These are phyloP conservation scores for Chamaetylas fuelleborni DNA, from an alignment of 2,113 vertebrate genomes.

Conservation along the genomic window DNA sequence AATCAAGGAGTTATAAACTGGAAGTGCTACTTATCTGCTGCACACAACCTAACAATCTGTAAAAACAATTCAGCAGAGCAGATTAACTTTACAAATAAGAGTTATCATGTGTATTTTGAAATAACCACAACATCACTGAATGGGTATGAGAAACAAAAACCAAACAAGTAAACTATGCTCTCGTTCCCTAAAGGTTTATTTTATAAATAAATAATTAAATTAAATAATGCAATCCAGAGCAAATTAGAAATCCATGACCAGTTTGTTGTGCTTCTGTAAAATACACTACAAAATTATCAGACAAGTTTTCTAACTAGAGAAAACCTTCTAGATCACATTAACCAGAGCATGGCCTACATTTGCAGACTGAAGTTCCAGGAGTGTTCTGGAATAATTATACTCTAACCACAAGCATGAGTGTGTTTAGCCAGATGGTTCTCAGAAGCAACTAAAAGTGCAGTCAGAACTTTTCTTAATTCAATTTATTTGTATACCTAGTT, in stretches of 20 bases:
- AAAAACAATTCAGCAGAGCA: not conserved
- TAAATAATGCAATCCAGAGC: not conserved
- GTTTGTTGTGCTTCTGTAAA: not conserved
- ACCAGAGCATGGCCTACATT: not conserved
- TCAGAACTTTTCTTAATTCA: conserved; percentile 32
- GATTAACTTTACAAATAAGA: not conserved
- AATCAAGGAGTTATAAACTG: conserved; percentile 2
- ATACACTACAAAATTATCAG: not conserved
- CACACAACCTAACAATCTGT: not conserved
- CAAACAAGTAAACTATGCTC: not conserved
- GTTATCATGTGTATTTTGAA: not conserved
- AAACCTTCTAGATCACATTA: conserved; percentile 36
- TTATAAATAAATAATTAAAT: not conserved
- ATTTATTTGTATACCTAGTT: conserved; percentile 48
- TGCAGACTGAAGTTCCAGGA: conserved; percentile 31
- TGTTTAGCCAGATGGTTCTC: conserved; percentile 52
- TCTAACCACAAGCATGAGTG: conserved; percentile 22
- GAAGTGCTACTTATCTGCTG: not conserved
- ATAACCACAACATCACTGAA: not conserved
- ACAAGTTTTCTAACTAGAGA: conserved; percentile 8
- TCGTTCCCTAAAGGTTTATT: not conserved
- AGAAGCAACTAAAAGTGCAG: not conserved
- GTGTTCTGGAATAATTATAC: conserved; percentile 45
- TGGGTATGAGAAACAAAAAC: not conserved
- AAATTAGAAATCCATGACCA: not conserved